Evolutionary conservation across 2,113 vertebrate species (phyloP).

Genomic region (Cyanistes caeruleus): DNA sequence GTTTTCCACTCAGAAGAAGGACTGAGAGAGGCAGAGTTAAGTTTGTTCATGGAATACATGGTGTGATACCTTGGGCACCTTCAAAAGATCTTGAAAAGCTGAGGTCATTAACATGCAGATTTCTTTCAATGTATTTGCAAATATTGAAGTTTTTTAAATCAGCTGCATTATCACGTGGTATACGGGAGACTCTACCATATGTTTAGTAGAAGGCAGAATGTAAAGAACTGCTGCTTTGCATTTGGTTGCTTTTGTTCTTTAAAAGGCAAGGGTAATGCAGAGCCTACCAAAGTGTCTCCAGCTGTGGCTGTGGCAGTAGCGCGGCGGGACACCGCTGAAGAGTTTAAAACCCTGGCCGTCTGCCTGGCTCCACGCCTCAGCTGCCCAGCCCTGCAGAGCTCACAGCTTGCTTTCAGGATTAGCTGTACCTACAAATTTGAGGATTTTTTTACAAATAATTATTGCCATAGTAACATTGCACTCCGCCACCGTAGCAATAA

Average conservation of each 20-base stretch:
- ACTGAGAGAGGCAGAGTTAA: not conserved
- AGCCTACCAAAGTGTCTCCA: not conserved
- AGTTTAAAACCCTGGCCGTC: not conserved
- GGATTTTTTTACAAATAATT: not conserved
- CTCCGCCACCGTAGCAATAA: not conserved
- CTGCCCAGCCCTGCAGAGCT: accelerated
- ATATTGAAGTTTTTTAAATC: not conserved
- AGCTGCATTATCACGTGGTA: not conserved
- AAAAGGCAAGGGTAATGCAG: not conserved
- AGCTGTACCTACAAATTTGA: not conserved
- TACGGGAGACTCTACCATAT: not conserved
- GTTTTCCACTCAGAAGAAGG: not conserved
- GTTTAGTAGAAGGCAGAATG: not conserved
- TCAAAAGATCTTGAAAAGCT: not conserved
- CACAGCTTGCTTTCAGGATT: not conserved
- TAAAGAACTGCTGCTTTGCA: not conserved
- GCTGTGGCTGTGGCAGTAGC: not conserved
- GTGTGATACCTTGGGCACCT: not conserved
- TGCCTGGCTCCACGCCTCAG: not conserved
- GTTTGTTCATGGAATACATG: not conserved
- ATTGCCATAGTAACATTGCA: not conserved
- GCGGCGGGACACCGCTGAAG: accelerated
- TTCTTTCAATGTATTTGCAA: not conserved
- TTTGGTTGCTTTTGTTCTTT: constrained; percentile 5
- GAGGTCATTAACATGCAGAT: not conserved